These are phyloP conservation scores for Chydorus sphaericus DNA, from an alignment of 2,888 invertebrate genomes.

Conservation along the genomic window DNA sequence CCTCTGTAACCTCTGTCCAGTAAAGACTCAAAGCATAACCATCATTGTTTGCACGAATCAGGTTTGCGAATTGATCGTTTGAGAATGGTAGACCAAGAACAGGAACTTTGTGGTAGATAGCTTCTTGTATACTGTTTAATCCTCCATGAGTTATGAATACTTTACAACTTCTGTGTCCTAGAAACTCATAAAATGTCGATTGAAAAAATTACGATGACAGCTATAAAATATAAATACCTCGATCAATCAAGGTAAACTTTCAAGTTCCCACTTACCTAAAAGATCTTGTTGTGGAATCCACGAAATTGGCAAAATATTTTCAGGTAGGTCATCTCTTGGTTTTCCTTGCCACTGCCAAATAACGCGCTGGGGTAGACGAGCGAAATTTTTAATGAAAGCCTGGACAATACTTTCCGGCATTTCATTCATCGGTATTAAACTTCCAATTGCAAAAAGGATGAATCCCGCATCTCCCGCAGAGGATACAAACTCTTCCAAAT, in stretches of 20 bases:
- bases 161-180: constrained; percentile 25
- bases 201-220: too few species aligned
- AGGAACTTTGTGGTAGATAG: constrained; percentile 21
- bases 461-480: constrained; percentile 23
- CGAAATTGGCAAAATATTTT: constrained; percentile 22
- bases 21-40: constrained; percentile 15
- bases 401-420: constrained; percentile 21
- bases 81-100: constrained; percentile 19
- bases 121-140: constrained; percentile 27
- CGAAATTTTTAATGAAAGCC: constrained; percentile 23
- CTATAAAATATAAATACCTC: background rate
- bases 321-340: constrained; percentile 16
- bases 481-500: constrained; percentile 20
- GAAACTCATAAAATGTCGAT: too few species aligned
- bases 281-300: constrained; percentile 29
- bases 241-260: background rate
- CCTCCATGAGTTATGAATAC: constrained; percentile 30
- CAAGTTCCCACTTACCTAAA: constrained; percentile 21
- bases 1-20: constrained; percentile 8
- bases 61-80: constrained; percentile 19
- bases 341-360: constrained; percentile 19
- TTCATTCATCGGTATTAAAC: constrained; percentile 24
- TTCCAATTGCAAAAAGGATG: constrained; percentile 28
- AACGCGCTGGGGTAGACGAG: constrained; percentile 21
- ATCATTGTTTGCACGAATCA: constrained; percentile 17